phyloP scores from a whole-genome alignment of 2,113 vertebrate genomes.

The Sarotherodon lohbergeri region DNA sequence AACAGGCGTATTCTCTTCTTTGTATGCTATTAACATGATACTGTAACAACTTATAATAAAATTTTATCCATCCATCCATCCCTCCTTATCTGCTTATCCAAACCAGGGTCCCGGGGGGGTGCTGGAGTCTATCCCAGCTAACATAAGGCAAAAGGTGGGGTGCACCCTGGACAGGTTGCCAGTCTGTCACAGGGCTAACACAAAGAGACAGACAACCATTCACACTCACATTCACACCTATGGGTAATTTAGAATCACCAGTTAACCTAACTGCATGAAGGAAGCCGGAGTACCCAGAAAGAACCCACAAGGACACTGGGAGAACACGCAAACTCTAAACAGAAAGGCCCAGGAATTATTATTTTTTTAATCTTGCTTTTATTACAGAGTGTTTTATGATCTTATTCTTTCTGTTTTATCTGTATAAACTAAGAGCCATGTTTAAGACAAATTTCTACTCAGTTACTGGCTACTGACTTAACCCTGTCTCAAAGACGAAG shows the following conservation, averaged over 20 bases:
- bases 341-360: background rate
- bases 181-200: background rate
- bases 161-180: background rate
- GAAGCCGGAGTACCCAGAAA: background rate
- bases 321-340: background rate
- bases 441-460: background rate
- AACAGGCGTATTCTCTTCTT: rapidly evolving
- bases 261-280: background rate
- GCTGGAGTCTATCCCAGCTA: background rate
- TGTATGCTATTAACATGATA: background rate
- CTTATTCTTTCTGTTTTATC: background rate
- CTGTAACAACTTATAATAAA: background rate
- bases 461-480: background rate
- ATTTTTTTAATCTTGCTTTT: background rate
- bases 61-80: background rate
- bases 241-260: background rate
- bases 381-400: background rate
- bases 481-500: background rate
- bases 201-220: background rate
- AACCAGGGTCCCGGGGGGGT: rapidly evolving
- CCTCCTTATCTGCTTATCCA: background rate
- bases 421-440: background rate
- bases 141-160: rapidly evolving
- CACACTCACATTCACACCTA: rapidly evolving
- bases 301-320: background rate